phyloP scores from a whole-genome alignment of 1,140 invertebrate species.

The Ditylenchus dipsaci region DNA sequence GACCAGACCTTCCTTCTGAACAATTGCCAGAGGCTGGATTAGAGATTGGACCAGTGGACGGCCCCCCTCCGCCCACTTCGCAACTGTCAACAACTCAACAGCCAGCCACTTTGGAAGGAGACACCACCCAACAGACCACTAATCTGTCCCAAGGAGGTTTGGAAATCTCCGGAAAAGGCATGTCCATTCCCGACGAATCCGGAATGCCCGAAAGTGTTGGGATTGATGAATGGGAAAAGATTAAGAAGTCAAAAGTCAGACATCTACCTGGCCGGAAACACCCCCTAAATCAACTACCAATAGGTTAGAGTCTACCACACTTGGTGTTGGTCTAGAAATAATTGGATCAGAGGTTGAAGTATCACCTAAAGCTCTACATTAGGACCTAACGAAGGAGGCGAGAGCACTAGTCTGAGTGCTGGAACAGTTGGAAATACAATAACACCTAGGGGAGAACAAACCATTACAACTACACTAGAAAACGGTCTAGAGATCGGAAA shows the following conservation, averaged over 20 bases:
- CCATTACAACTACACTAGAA: background rate
- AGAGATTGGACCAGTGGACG: conserved; percentile 3
- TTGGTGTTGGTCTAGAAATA: background rate
- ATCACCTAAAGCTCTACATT: background rate
- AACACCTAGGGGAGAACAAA: background rate
- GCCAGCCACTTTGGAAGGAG: background rate
- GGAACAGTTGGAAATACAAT: background rate
- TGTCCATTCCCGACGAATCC: background rate
- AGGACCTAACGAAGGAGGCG: background rate
- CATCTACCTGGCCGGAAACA: background rate
- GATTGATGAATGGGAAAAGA: conserved; percentile 6
- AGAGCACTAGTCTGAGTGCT: background rate
- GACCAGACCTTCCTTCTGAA: background rate
- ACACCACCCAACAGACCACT: background rate
- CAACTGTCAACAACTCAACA: background rate
- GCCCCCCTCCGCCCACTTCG: background rate
- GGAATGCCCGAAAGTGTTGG: background rate
- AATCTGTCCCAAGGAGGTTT: background rate
- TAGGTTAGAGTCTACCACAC: background rate
- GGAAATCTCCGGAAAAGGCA: background rate
- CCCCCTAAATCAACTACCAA: background rate
- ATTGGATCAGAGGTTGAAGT: background rate
- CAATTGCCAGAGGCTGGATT: conserved; percentile 1
- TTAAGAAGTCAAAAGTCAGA: background rate
- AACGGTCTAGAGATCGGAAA: background rate